Evolutionary conservation across 2,113 vertebrate species (phyloP).

Genomic region (Thalassarche chlororhynchos): DNA sequence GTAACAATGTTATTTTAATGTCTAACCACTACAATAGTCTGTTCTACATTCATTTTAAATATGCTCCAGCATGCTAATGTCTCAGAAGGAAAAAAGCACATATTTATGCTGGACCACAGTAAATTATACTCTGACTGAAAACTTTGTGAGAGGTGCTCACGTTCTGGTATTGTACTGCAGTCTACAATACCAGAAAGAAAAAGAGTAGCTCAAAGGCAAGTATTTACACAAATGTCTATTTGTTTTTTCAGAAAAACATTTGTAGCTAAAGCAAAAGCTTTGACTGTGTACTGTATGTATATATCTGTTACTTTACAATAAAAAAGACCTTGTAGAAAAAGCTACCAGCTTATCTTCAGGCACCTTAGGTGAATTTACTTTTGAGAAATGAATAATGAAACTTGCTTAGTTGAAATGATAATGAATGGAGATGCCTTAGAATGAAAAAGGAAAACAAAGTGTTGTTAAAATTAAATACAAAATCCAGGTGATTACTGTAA

Average conservation of each 20-base stretch:
- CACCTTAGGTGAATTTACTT: conserved; percentile 47
- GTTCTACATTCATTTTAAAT: background rate
- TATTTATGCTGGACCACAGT: background rate
- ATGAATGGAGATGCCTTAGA: conserved; percentile 1
- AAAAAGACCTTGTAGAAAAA: conserved; percentile 23
- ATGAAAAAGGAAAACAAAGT: background rate
- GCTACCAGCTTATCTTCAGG: background rate
- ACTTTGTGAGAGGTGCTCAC: background rate
- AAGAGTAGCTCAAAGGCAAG: background rate
- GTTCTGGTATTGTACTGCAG: background rate
- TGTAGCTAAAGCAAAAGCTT: conserved; percentile 32
- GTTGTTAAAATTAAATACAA: background rate
- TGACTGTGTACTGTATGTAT: background rate
- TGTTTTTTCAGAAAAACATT: background rate
- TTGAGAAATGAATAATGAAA: conserved; percentile 37
- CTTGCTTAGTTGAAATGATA: conserved; percentile 9
- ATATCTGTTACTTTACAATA: conserved; percentile 14
- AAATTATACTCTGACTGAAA: background rate
- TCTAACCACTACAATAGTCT: background rate
- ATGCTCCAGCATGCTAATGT: background rate
- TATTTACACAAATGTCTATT: conserved; percentile 21
- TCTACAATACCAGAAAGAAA: background rate
- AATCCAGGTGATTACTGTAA: background rate
- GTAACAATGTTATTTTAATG: background rate
- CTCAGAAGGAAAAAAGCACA: background rate